Evolutionary conservation across 2,113 vertebrate species (phyloP), one percentile per base, ranked within the genome.

Genomic region (Hippocampus mohnikei): DNA sequence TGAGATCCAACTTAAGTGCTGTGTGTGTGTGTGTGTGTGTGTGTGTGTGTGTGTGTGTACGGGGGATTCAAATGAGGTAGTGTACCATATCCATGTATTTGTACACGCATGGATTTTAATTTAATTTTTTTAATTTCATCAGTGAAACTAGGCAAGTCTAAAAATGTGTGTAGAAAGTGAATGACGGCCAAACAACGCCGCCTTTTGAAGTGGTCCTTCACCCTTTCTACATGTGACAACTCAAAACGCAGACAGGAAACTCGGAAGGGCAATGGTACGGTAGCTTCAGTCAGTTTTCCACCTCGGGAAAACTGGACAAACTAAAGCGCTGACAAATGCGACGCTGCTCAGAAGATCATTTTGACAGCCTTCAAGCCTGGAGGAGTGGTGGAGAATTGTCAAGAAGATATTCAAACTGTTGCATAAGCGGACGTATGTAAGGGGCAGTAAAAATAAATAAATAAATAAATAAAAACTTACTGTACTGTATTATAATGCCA

Each of bases 201-300:
- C 1, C 20, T 40, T 70, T 52, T 62, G 55, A 59, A 69, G 73
- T 72, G 85, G 80, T 70, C 67, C 69, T 77, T 80, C 52, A 69
- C 73, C 29, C 27, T 72, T 71, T 77, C 15, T 13, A 71, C 59
- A 48, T 72, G 67, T 84, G 87, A 89, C 74, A 84, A 75, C 66
- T 74, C 52, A 55, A 0, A 37, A 71, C 66, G 65, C 63, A 67
- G 62, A 62, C 58, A 64, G 70, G 69, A 72, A 41, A 66, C 52
- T 52, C 33, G 33, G 46, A 37, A 13, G 4, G 60, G 58, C 27
- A 78, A 72, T 75, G 20, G 41, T 56, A 48, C 58, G 33, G 23
- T 46, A 50, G 52, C 48, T 21, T 65, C 41, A 72, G 53, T 44
- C 73, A 67, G 53, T 23, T 69, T 80, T 76, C 69, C 61, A 75